These are phyloP conservation scores for Tridacna gigas DNA, from an alignment of 2,888 invertebrate species.

Conservation along the genomic window DNA sequence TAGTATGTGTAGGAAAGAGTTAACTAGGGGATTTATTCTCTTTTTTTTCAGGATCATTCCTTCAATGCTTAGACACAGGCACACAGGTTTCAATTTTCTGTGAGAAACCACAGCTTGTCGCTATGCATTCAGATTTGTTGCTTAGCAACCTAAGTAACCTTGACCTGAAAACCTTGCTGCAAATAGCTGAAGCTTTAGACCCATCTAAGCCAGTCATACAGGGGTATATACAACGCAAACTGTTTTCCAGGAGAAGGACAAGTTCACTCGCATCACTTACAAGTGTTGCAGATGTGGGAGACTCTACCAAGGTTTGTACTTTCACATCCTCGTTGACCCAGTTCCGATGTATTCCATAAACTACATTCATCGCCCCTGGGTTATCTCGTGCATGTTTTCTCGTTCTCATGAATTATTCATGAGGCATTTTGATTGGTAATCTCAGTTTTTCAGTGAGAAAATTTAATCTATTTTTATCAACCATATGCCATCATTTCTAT, in stretches of 20 bases:
- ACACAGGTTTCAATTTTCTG: slow-evolving; percentile 82
- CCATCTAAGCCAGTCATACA: slow-evolving; percentile 87
- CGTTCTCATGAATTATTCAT: no score
- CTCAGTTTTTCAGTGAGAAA: no score
- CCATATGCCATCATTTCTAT: no score
- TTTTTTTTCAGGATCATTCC: slow-evolving; percentile 72
- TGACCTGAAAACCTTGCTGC: slow-evolving; percentile 74
- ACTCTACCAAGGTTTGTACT: neutral
- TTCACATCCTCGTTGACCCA: no score
- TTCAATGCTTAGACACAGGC: slow-evolving; percentile 81
- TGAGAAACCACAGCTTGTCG: slow-evolving; percentile 81
- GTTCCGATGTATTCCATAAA: no score
- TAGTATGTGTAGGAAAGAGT: no score
- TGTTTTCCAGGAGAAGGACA: slow-evolving; percentile 68
- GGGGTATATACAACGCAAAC: slow-evolving; percentile 67
- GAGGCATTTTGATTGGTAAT: no score
- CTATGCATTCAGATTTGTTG: slow-evolving; percentile 80
- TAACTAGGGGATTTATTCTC: neutral
- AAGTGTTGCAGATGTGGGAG: slow-evolving; percentile 9
- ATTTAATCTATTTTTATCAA: no score
- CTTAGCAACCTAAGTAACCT: slow-evolving; percentile 76
- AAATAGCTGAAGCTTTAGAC: slow-evolving; percentile 87
- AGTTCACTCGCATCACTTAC: slow-evolving; percentile 68
- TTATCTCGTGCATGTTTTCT: no score
- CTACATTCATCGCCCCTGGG: no score